phyloP scores from a whole-genome alignment of 2,113 vertebrate species.

The Hepsetus odoe region DNA sequence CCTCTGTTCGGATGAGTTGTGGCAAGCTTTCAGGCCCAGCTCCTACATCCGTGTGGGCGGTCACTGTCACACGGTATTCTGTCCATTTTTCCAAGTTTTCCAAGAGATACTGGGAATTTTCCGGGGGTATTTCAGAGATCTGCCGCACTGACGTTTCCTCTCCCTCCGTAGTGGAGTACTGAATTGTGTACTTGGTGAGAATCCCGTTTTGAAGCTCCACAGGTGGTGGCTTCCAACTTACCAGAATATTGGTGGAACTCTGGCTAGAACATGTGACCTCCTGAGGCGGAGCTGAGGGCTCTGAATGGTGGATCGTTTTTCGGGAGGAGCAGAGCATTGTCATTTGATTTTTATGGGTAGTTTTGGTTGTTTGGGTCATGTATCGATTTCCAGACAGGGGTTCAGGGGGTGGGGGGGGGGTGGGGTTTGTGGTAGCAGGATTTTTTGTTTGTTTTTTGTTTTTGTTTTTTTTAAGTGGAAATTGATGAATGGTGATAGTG shows the following conservation, averaged over 20 bases:
- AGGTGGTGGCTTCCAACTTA: conserved; percentile 96
- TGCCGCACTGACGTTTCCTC: conserved; percentile 84
- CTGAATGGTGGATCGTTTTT: conserved; percentile 81
- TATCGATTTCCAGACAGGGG: conserved; percentile 54
- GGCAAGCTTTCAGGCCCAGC: conserved; percentile 93
- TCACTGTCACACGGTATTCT: conserved; percentile 92
- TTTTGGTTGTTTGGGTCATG: conserved; percentile 49
- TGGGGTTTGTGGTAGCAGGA: conserved; percentile 43
- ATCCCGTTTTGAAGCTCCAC: conserved; percentile 94
- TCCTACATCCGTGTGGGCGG: conserved; percentile 94
- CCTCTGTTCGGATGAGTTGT: conserved; percentile 95
- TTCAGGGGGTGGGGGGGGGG: conserved; percentile 24
- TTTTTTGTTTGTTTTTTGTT: conserved; percentile 49
- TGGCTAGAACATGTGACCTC: conserved; percentile 93
- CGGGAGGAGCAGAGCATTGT: conserved; percentile 48
- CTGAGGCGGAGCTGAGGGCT: conserved; percentile 95
- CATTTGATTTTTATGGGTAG: conserved; percentile 53
- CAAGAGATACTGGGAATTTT: conserved; percentile 92
- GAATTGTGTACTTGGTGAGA: conserved; percentile 92
- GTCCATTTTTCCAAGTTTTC: conserved; percentile 99
- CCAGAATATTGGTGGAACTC: conserved; percentile 98
- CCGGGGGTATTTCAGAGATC: conserved; percentile 85
- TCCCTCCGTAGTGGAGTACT: conserved; percentile 85
- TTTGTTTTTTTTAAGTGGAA: conserved; percentile 48
- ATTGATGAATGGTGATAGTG: no score